Base-by-base conservation (phyloP, 2,797 vertebrate species). In the Otolemur crassicaudatus region DNA sequence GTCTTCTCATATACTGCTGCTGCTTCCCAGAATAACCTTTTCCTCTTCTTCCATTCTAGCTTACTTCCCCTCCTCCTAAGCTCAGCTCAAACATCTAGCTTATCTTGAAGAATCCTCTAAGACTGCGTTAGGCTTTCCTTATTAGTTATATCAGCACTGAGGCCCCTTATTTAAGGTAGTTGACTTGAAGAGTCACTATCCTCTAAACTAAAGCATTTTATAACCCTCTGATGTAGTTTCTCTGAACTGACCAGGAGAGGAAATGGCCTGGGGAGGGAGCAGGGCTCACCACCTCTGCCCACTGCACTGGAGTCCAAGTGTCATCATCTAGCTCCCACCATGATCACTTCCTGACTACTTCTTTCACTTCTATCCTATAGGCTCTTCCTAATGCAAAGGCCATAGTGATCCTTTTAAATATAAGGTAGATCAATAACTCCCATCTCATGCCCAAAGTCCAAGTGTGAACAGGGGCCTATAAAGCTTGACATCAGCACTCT, bases 191-290 rank as follows among this genome's bases (percentile, higher is more conserved):
- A 19, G 29, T 86, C 53, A 34, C 13, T 94, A 94, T 27, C 46
- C 93, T 92, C 73, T 60, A 49, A 95, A 95, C 73, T 60, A 49
- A 95, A 95, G 53, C 34, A 75, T 76, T 63, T 94, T 88, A 34
- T 91, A 95, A 61, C 53, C 5, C 53, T 86, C 46, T 0, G 1
- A 40, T 81, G 3, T 58, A 76, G 3, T 46, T 81, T 67, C 19
- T 25, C 77, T 60, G 31, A 85, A 81, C 5, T 60, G 27, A 73
- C 87, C 43, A 46, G 61, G 72, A 75, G 72, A 70, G 60, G 34
- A 67, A 22, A n/a, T 27, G 23, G 63, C 49, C 9, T 37, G 20
- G 29, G 76, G 79, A 94, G 10, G 22, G 11, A 75, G 60, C 5
- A 70, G 60, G 56, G n/a, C 14, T 95, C 29, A 80, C 65, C 7